phyloP scores from a whole-genome alignment of 2,797 vertebrate genomes.

The Diplodus sargus region DNA sequence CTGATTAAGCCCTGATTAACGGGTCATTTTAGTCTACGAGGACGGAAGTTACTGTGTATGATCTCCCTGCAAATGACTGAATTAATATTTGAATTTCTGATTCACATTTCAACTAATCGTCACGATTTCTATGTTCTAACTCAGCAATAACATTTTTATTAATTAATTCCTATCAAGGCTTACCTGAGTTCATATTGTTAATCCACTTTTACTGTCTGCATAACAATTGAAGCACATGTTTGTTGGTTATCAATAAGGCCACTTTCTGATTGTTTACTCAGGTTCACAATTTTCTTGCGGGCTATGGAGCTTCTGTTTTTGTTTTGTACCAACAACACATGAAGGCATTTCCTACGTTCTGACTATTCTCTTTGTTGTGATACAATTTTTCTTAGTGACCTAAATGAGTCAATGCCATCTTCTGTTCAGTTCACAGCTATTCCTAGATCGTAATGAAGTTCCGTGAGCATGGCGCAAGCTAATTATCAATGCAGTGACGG shows the following conservation, averaged over 20 bases:
- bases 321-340: conserved; percentile 12
- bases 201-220: background rate
- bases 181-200: background rate
- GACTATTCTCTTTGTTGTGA: conserved; percentile 3
- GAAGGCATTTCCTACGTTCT: conserved; percentile 9
- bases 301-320: conserved; percentile 14
- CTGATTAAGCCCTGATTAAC: conserved; percentile 61
- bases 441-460: conserved; percentile 13
- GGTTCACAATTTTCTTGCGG: background rate
- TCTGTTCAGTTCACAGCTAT: conserved; percentile 12
- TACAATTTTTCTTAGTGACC: conserved; percentile 27
- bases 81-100: conserved; percentile 9
- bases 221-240: conserved; percentile 14
- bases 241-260: background rate
- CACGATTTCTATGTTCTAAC: background rate
- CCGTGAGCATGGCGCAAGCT: background rate
- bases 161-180: background rate
- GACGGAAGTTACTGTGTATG: conserved; percentile 10
- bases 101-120: conserved; percentile 5
- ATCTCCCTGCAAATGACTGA: conserved; percentile 7
- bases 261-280: conserved; percentile 11
- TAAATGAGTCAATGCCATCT: conserved; percentile 39
- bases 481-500: background rate
- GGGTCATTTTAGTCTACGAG: conserved; percentile 18
- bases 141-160: background rate